Conservation (phyloP, 2,797 vertebrate genomes). For the Dallia pectoralis region DNA sequence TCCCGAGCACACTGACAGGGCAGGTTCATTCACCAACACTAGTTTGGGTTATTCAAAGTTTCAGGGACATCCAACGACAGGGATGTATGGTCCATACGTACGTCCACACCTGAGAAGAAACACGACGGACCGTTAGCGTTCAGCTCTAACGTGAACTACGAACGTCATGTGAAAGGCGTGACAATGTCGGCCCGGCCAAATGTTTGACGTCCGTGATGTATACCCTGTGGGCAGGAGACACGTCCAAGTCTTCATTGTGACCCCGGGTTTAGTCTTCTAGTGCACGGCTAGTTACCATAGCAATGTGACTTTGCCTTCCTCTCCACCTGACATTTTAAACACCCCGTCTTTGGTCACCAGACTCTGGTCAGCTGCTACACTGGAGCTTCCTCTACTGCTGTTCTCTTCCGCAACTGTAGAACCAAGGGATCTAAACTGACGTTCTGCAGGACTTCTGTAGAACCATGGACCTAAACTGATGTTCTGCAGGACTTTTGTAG, state of each 20-base stretch:
- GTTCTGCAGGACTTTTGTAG: too few species aligned
- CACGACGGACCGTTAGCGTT: neutral
- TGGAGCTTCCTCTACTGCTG: neutral
- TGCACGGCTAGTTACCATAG: slow-evolving; percentile 73
- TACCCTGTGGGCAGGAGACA: slow-evolving; percentile 45
- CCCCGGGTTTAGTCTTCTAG: slow-evolving; percentile 56
- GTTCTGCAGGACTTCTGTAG: too few species aligned
- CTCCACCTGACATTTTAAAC: slow-evolving; percentile 66
- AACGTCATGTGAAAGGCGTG: neutral
- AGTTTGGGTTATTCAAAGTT: slow-evolving; percentile 39
- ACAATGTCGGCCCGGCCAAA: slow-evolving; percentile 20
- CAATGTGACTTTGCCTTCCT: slow-evolving; percentile 73
- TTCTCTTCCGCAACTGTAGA: neutral
- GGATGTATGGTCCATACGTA: neutral
- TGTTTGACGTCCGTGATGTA: slow-evolving; percentile 50
- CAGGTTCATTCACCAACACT: slow-evolving; percentile 54
- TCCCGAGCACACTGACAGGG: slow-evolving; percentile 9
- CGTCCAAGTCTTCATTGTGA: slow-evolving; percentile 39
- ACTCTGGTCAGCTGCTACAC: neutral
- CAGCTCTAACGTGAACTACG: neutral
- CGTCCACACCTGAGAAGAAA: neutral
- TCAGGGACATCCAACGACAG: neutral
- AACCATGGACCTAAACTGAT: too few species aligned
- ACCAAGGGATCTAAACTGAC: too few species aligned
- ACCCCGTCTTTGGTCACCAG: neutral